Conservation (phyloP, 1,140 invertebrate species). For the Callitettix versicolor region DNA sequence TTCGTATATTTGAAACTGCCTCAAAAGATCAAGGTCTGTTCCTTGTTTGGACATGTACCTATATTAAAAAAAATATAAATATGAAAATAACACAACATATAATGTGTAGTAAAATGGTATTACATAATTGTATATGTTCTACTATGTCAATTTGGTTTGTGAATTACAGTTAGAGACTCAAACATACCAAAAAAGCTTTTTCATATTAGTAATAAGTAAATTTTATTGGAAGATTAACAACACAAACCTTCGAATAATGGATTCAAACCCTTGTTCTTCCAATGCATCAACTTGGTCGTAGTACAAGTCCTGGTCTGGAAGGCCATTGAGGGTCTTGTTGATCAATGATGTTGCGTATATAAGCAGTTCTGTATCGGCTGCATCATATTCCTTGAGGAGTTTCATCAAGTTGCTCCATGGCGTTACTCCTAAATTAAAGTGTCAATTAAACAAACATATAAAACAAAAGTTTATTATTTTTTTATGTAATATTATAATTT, state of each 20-base stretch:
- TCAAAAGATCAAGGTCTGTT: conserved; percentile 82
- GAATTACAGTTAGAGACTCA: background rate
- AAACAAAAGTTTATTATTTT: no score
- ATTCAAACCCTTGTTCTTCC: conserved; percentile 93
- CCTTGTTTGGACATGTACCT: conserved; percentile 86
- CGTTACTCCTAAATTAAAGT: conserved; percentile 36
- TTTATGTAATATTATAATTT: no score
- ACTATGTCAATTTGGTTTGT: background rate
- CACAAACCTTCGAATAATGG: conserved; percentile 65
- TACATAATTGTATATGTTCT: background rate
- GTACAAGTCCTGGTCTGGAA: conserved; percentile 94
- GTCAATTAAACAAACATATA: no score
- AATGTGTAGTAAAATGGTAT: background rate
- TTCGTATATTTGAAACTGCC: conserved; percentile 93
- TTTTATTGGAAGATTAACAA: background rate
- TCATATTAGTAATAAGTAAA: background rate
- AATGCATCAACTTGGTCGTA: conserved; percentile 95
- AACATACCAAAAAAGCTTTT: background rate
- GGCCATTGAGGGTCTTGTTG: conserved; percentile 91
- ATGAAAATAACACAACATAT: background rate
- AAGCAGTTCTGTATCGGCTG: conserved; percentile 87
- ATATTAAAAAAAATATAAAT: conserved; percentile 9
- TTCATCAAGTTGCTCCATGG: conserved; percentile 80
- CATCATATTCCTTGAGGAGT: conserved; percentile 87
- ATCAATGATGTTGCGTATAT: conserved; percentile 94